A percentile compares a stretch with the other conserved stretches of the same genome.
Conservation (phyloP, 2,113 vertebrate species). For the Platysteira castanea region DNA sequence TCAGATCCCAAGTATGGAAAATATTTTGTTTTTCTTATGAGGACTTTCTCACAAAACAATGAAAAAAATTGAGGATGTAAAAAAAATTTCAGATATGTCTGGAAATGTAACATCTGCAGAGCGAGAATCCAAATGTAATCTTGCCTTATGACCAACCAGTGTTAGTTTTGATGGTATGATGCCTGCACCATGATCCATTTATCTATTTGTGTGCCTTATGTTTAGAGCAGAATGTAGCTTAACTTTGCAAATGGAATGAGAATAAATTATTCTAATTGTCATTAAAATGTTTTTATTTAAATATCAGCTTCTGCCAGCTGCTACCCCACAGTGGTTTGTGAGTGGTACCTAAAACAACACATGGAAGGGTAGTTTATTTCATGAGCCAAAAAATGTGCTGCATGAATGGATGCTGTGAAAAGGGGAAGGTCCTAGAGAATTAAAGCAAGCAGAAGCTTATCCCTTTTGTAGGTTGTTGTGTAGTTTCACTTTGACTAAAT, state of each 20-base stretch:
- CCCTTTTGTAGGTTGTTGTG: not conserved
- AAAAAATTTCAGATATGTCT: not conserved
- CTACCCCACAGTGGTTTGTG: not conserved
- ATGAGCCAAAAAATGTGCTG: not conserved
- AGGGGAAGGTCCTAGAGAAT: not conserved
- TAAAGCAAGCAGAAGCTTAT: not conserved
- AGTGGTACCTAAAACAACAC: not conserved
- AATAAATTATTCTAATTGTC: conserved; percentile 28
- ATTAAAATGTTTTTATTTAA: conserved; percentile 10
- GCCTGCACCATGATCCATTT: not conserved
- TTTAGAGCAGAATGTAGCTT: not conserved
- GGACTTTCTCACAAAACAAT: not conserved
- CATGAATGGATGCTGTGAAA: not conserved
- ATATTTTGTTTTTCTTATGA: not conserved
- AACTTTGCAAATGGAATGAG: not conserved
- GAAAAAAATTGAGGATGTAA: not conserved
- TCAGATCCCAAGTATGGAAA: not conserved
- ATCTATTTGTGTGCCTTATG: not conserved
- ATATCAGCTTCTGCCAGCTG: not conserved
- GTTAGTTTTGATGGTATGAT: not conserved
- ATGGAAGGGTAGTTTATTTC: not conserved
- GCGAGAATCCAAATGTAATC: not conserved
- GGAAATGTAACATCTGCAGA: not conserved
- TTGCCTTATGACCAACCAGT: not conserved
- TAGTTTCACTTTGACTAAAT: not conserved